A percentile compares a stretch with the other conserved stretches of the same genome.
Conservation (phyloP, 2,113 vertebrate genomes). For the Merops nubicus region DNA sequence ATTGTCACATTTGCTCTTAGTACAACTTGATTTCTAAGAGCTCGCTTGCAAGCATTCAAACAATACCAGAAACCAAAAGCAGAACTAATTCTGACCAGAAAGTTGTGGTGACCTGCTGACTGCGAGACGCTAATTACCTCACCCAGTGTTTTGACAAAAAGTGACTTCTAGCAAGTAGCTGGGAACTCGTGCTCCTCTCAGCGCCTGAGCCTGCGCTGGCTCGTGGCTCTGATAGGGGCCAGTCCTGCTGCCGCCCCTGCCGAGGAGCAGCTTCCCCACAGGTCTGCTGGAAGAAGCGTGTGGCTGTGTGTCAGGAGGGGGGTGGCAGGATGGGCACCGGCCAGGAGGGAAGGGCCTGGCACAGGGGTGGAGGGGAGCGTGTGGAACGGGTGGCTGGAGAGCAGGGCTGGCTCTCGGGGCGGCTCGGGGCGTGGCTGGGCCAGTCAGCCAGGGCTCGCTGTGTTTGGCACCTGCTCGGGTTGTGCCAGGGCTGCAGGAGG, state of each 20-base stretch:
- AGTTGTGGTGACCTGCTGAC: not conserved
- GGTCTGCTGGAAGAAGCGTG: not conserved
- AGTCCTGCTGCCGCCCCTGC: not conserved
- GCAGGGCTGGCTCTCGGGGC: not conserved
- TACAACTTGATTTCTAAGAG: not conserved
- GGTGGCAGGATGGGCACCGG: fast-evolving
- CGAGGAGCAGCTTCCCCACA: not conserved
- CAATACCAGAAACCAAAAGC: not conserved
- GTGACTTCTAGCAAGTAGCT: not conserved
- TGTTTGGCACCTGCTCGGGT: not conserved
- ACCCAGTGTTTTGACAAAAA: not conserved
- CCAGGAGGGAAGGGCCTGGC: not conserved
- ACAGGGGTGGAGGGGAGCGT: fast-evolving
- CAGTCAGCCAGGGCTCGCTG: too few relatives aligned
- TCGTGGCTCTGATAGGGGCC: not conserved
- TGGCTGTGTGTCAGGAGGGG: not conserved
- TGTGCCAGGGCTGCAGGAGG: not conserved
- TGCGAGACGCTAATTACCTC: not conserved
- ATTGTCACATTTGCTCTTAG: not conserved
- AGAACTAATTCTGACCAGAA: not conserved
- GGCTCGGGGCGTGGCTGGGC: fast-evolving
- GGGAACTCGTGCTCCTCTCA: not conserved
- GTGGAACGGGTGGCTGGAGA: fast-evolving
- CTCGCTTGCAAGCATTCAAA: not conserved
- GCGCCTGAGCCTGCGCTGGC: not conserved